These are phyloP conservation scores for Notolabrus celidotus DNA, from an alignment of 2,797 vertebrate genomes.

Conservation along the genomic window DNA sequence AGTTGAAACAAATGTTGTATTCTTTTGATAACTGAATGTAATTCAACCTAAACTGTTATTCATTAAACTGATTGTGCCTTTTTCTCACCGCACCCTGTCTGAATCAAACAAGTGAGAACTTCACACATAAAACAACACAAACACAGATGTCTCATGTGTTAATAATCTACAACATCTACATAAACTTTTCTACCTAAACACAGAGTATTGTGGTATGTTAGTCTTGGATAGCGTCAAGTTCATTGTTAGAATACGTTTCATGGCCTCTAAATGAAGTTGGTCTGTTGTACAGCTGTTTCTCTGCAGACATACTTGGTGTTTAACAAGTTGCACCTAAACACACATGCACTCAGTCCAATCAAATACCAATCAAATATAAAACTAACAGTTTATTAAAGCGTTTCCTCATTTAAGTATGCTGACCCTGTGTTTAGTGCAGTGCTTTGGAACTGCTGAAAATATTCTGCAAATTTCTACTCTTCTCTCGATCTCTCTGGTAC, in stretches of 20 bases:
- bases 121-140: conserved; percentile 9
- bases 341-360: conserved; percentile 44
- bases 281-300: conserved; percentile 34
- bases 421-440: background rate
- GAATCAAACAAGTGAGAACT: conserved; percentile 21
- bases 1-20: no score
- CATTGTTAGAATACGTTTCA: conserved; percentile 37
- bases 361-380: conserved; percentile 22
- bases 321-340: conserved; percentile 16
- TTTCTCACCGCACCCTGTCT: background rate
- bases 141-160: conserved; percentile 23
- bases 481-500: no score
- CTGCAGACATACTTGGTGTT: conserved; percentile 30
- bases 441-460: conserved; percentile 2
- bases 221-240: background rate
- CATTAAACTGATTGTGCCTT: background rate
- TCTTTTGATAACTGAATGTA: background rate
- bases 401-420: background rate
- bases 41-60: background rate
- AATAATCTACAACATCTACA: conserved; percentile 3
- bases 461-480: conserved; percentile 7
- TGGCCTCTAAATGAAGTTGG: conserved; percentile 23
- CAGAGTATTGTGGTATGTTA: conserved; percentile 1
- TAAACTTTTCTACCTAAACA: conserved; percentile 1
- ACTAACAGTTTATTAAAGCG: conserved; percentile 15